A percentile compares a stretch with the other conserved stretches of the same genome.
Evolutionary conservation across 2,113 vertebrate genomes (phyloP).

Genomic region (Peromyscus polionotus): DNA sequence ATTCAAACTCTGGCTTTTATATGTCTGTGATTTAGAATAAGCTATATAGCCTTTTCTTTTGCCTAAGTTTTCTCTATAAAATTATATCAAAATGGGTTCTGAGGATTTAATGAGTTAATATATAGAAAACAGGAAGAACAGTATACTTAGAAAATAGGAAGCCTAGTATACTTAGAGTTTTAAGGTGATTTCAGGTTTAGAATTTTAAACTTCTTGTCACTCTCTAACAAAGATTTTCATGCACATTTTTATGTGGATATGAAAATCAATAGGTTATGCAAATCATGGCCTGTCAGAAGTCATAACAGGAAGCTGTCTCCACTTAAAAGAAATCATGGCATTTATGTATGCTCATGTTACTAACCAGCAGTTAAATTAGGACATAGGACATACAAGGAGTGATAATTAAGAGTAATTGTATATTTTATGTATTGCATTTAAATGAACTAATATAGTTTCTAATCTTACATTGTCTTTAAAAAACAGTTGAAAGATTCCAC

Average conservation of each 20-base stretch:
- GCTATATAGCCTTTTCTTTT: constrained; percentile 26
- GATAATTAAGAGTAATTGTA: constrained; percentile 50
- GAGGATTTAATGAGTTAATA: constrained; percentile 47
- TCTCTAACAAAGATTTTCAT: constrained; percentile 41
- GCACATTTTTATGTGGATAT: not conserved
- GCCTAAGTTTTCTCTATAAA: constrained; percentile 9
- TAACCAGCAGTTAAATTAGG: constrained; percentile 48
- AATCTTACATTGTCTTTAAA: constrained; percentile 55
- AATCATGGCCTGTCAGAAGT: constrained; percentile 42
- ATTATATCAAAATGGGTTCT: not conserved
- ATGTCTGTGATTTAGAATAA: constrained; percentile 23
- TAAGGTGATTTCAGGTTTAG: not conserved
- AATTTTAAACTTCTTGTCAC: not conserved
- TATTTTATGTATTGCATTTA: constrained; percentile 32
- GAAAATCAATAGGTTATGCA: constrained; percentile 47
- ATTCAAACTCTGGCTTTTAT: not conserved
- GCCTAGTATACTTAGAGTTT: not conserved
- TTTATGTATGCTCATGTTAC: not conserved
- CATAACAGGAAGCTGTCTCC: not conserved
- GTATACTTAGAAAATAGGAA: not conserved
- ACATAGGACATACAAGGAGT: constrained; percentile 1
- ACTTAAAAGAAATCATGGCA: constrained; percentile 57
- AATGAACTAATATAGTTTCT: constrained; percentile 56
- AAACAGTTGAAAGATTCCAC: constrained; percentile 37
- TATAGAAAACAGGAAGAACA: constrained; percentile 21